phyloP scores from a whole-genome alignment of 2,888 invertebrate genomes.

The Synergus laeviventris region DNA sequence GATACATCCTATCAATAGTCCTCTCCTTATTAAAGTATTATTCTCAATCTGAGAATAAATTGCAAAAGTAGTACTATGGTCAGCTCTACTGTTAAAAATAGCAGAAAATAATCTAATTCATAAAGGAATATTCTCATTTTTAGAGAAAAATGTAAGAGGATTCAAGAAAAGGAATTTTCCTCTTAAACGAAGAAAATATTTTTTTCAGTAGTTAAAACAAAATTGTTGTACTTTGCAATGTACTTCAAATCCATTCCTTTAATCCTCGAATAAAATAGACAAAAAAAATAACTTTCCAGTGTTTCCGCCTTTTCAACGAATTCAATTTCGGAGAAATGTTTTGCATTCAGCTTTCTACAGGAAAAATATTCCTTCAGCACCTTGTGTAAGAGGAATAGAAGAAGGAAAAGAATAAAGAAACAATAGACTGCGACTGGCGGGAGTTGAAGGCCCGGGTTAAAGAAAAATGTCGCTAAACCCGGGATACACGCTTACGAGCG shows the following conservation, averaged over 20 bases:
- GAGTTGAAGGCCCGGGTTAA: background rate
- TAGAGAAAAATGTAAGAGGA: no score
- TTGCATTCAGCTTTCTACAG: background rate
- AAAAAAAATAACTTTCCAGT: background rate
- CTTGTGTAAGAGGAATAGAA: background rate
- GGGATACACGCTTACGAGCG: constrained; percentile 13
- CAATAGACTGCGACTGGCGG: background rate
- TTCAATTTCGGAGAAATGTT: background rate
- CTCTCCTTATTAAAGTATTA: no score
- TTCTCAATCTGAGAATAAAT: no score
- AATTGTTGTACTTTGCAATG: background rate
- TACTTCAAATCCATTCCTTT: background rate
- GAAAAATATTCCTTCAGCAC: background rate
- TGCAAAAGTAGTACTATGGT: no score
- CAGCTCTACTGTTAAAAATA: no score
- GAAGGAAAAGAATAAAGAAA: constrained; percentile 1
- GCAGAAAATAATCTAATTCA: no score
- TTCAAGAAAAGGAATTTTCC: no score
- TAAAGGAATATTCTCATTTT: no score
- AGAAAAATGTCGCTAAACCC: constrained; percentile 1
- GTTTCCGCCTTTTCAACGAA: background rate
- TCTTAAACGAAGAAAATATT: no score
- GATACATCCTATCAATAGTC: no score
- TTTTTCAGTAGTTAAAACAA: no score
- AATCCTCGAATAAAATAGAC: background rate